phyloP scores from a whole-genome alignment of 2,888 invertebrate species.

The Nomada flava region DNA sequence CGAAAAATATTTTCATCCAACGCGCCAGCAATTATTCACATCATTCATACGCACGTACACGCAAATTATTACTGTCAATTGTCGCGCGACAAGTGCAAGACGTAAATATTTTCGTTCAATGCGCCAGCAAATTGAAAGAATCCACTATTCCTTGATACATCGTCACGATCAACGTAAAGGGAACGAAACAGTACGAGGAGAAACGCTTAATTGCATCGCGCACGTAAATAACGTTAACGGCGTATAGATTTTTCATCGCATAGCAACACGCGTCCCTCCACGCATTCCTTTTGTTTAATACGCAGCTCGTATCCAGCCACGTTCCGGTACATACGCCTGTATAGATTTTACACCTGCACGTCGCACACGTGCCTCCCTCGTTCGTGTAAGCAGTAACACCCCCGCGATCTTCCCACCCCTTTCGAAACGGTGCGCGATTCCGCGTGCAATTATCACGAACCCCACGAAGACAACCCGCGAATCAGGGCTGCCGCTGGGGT shows the following conservation, averaged over 20 bases:
- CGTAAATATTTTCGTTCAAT: too few relatives aligned
- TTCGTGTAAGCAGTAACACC: neutral
- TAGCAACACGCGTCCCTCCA: conserved; percentile 25
- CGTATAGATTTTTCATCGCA: conserved; percentile 29
- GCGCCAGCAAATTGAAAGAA: too few relatives aligned
- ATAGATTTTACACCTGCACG: conserved; percentile 24
- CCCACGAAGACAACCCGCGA: conserved; percentile 50
- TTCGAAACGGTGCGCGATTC: conserved; percentile 24
- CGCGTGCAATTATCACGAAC: conserved; percentile 49
- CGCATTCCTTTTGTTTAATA: conserved; percentile 4
- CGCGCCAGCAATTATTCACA: too few relatives aligned
- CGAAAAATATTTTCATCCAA: too few relatives aligned
- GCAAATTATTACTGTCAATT: too few relatives aligned
- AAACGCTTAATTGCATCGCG: neutral
- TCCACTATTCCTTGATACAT: too few relatives aligned
- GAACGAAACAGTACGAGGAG: neutral
- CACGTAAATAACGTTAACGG: neutral
- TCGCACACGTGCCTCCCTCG: neutral
- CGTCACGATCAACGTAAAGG: too few relatives aligned
- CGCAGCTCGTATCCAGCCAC: neutral
- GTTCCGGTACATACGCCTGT: neutral
- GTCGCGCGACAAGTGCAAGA: too few relatives aligned
- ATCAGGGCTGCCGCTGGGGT: conserved; percentile 41
- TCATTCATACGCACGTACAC: too few relatives aligned
- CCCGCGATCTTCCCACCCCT: conserved; percentile 28